These are phyloP conservation scores for Bergia sp. DNA, from an alignment of 92 coral and sea anemone genomes.

Conservation along the genomic window DNA sequence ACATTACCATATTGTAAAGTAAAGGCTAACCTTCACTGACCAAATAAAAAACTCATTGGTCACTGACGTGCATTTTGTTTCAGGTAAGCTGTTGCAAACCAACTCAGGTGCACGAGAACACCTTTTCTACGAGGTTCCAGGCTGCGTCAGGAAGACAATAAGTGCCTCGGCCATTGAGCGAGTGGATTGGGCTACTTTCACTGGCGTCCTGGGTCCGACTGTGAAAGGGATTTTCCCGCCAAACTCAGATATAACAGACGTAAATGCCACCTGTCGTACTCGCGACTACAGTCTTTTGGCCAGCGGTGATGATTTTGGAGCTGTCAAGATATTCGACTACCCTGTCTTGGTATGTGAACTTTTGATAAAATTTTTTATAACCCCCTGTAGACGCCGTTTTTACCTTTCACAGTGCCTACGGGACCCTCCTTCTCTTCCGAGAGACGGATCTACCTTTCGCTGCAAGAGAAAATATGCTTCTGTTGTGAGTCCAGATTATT, in stretches of 20 bases:
- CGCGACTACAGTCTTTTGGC: constrained; percentile 86
- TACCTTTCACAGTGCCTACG: no score
- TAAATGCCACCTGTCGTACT: constrained; percentile 92
- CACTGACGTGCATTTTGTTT: constrained; percentile 2
- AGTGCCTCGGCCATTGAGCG: constrained; percentile 84
- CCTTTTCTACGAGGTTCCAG: constrained; percentile 88
- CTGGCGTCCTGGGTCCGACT: constrained; percentile 98
- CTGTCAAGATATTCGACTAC: constrained; percentile 90
- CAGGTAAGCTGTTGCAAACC: constrained; percentile 95
- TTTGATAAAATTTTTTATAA: no score
- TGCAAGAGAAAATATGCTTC: no score
- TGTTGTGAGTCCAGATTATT: no score
- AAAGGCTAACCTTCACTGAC: neutral
- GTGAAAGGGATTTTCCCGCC: constrained; percentile 95
- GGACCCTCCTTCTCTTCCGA: no score
- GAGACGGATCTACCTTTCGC: no score
- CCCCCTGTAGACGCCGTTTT: no score
- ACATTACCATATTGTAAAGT: no score
- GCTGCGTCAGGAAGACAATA: constrained; percentile 89
- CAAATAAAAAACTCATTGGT: no score
- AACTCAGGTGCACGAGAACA: constrained; percentile 99
- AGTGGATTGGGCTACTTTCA: constrained; percentile 91
- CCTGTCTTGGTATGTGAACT: constrained; percentile 79
- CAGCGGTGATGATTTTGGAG: constrained; percentile 98
- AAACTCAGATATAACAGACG: constrained; percentile 94